Percentiles rank a stretch among this genome's conserved stretches.
Evolutionary conservation across 2,888 invertebrate genomes (phyloP).

Genomic region (Rotaria socialis): DNA sequence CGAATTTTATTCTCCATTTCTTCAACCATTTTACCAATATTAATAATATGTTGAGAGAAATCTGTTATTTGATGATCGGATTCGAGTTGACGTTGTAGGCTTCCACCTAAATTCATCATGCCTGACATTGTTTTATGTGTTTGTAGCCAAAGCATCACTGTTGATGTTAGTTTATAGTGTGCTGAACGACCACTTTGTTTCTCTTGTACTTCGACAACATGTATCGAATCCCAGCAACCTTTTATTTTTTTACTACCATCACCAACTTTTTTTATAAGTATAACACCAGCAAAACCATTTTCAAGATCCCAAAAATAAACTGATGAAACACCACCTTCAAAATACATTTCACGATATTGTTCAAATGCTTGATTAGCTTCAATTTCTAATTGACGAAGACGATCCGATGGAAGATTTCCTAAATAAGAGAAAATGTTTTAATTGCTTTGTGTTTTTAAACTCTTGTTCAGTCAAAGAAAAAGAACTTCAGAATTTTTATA

Average conservation of each 20-base stretch:
- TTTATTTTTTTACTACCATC: conserved; percentile 45
- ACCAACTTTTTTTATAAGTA: conserved; percentile 95
- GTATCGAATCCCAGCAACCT: conserved; percentile 99
- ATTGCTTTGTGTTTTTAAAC: too few relatives aligned
- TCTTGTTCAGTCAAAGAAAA: too few relatives aligned
- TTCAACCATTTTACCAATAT: conserved; percentile 96
- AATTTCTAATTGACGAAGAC: conserved; percentile 85
- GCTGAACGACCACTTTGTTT: conserved; percentile 83
- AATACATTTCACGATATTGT: conserved; percentile 95
- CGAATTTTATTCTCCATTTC: conserved; percentile 99
- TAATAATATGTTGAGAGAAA: conserved; percentile 81
- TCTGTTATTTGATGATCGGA: conserved; percentile 39
- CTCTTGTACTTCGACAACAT: conserved; percentile 88
- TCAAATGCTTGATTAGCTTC: conserved; percentile 98
- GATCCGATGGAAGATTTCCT: conserved; percentile 95
- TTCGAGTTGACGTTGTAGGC: conserved; percentile 84
- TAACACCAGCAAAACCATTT: conserved; percentile 85
- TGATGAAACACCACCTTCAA: conserved; percentile 97
- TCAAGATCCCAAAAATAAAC: conserved; percentile 99
- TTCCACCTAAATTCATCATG: conserved; percentile 97
- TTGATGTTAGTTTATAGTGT: conserved; percentile 96
- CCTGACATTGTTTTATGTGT: conserved; percentile 90
- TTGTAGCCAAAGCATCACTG: conserved; percentile 98
- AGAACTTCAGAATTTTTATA: too few relatives aligned
- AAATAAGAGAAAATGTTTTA: conserved; percentile 62